phyloP scores from a whole-genome alignment of 2,113 vertebrate species.

The Gymnobelideus leadbeateri region DNA sequence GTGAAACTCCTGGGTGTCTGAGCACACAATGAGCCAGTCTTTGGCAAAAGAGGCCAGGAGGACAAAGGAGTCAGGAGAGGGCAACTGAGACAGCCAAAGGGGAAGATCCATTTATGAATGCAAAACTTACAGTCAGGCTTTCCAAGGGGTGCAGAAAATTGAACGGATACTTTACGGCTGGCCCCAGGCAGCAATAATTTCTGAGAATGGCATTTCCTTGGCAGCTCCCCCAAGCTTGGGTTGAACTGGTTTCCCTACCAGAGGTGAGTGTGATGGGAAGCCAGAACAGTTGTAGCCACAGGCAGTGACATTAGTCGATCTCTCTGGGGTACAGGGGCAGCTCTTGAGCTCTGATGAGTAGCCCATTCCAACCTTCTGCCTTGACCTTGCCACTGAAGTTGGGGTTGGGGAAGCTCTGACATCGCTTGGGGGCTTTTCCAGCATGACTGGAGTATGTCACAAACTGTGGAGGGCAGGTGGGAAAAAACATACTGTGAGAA shows the following conservation, averaged over 20 bases:
- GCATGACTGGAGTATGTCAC: background rate
- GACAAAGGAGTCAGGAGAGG: slow-evolving; percentile 80
- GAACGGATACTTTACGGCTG: slow-evolving; percentile 78
- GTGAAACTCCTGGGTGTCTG: slow-evolving; percentile 78
- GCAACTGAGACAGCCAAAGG: slow-evolving; percentile 79
- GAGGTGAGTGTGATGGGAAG: slow-evolving; percentile 74
- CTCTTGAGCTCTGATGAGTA: slow-evolving; percentile 11
- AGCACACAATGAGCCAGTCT: slow-evolving; percentile 82
- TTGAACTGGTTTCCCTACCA: slow-evolving; percentile 75
- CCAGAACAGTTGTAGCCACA: slow-evolving; percentile 69
- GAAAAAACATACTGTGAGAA: background rate
- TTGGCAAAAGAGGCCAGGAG: slow-evolving; percentile 74
- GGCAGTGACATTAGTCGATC: slow-evolving; percentile 66
- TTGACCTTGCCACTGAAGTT: slow-evolving; percentile 55
- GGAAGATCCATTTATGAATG: slow-evolving; percentile 82
- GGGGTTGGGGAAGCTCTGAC: slow-evolving; percentile 7
- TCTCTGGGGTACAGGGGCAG: slow-evolving; percentile 48
- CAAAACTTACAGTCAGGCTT: slow-evolving; percentile 83
- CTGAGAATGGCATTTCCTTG: slow-evolving; percentile 80
- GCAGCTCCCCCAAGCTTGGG: slow-evolving; percentile 76
- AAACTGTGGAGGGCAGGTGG: background rate
- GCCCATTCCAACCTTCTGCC: slow-evolving; percentile 55
- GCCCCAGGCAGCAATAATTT: slow-evolving; percentile 77
- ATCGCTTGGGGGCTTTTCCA: slow-evolving; percentile 24
- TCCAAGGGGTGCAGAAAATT: slow-evolving; percentile 64